Evolutionary conservation across 2,113 vertebrate species (phyloP), one percentile per base, ranked within the genome.

Genomic region (Stegastes partitus): DNA sequence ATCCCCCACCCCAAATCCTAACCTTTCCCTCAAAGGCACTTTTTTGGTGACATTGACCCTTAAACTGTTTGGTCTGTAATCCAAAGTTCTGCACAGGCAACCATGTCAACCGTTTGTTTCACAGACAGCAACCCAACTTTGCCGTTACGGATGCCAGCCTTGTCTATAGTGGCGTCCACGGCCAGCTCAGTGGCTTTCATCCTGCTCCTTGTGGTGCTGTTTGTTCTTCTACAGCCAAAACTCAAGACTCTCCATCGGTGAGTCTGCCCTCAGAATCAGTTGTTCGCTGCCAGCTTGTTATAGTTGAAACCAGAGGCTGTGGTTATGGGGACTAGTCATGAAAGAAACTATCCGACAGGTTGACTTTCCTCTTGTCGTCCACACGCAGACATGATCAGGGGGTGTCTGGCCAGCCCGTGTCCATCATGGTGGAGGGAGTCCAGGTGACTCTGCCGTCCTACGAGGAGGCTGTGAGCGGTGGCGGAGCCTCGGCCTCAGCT

Each of bases 201-300:
- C 82, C 96, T 99, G 68, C 96, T 99, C 68, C 93, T 99, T 2
- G 96, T 99, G 75, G 98, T 99, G 77, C 93, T 99, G 59, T 97
- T 99, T 82, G 98, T 99, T 51, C 92, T 99, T 89, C 91, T 99
- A 87, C 98, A 99, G 92, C 98, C 98, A 45, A 99, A 96, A 92
- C 95, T 99, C 66, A 99, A 99, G 93, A 97, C 97, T 0, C 96
- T 99, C 76, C 96, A 99, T 87, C 96, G 98, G 98, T 98, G 45
- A 94, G 96, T 68, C 45, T 42, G 6, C 11, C 10, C n/a, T 62
- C 5, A 19, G 28, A 63, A 31, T 44, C 1, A 4, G 10, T 31
- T 21, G n/a, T 42, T 61, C 1, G 34, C 1, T 4, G 25, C 2
- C 12, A n/a, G 2, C 26, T 28, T 77, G 2, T 50, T 25, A 8